A percentile compares a stretch with the other conserved stretches of the same genome.
phyloP scores from a whole-genome alignment of 2,113 vertebrate genomes.

The Sigmodon hispidus region DNA sequence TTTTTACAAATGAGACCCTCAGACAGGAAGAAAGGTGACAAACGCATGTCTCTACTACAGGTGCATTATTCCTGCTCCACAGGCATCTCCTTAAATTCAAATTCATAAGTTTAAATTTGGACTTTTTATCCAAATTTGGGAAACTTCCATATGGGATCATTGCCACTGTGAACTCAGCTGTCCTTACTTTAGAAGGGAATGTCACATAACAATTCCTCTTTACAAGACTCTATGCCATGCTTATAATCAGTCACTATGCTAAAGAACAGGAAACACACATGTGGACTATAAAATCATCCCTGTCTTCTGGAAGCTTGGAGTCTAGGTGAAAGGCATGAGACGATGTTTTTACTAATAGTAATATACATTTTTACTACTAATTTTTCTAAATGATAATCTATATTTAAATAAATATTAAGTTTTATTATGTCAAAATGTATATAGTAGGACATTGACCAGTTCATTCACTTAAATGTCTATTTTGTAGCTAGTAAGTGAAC shows the following conservation, averaged over 20 bases:
- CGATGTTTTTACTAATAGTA: too few relatives aligned
- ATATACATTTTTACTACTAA: too few relatives aligned
- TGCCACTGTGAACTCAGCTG: neutral
- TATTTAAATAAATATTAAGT: neutral
- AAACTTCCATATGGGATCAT: neutral
- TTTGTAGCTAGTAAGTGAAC: neutral
- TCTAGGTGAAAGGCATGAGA: neutral
- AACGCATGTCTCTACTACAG: neutral
- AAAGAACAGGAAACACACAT: neutral
- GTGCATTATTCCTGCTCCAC: neutral
- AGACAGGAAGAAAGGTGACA: neutral
- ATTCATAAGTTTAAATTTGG: neutral
- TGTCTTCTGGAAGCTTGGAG: neutral
- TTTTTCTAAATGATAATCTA: slow-evolving; percentile 28
- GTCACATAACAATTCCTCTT: neutral
- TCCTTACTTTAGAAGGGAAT: neutral
- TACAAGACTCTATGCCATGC: neutral
- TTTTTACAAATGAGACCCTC: neutral
- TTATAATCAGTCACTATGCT: neutral
- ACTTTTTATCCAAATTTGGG: neutral
- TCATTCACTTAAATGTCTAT: neutral
- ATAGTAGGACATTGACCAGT: neutral
- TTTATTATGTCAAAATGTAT: neutral
- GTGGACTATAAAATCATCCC: neutral
- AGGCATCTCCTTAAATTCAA: neutral